Base-by-base conservation (phyloP, 2,113 vertebrate genomes). In the Amblyopsis rosae region DNA sequence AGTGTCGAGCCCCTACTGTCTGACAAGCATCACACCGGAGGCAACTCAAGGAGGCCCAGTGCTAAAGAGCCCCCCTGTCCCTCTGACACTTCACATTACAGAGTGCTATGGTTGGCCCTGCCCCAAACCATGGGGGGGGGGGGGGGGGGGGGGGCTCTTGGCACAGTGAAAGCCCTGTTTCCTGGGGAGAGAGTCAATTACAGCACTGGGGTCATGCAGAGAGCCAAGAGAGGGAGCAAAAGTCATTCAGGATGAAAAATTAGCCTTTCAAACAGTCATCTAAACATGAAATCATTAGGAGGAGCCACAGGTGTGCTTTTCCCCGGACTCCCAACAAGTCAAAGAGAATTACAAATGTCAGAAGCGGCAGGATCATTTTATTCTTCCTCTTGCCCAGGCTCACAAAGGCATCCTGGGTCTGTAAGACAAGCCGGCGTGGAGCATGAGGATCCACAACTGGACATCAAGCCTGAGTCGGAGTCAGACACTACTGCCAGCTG, bases 141-240 rank as follows among this genome's bases (percentile, higher is more conserved):
- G 5, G 65, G 86, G 87, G 83, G 81, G 69, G 19, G 19, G 86
- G 87, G 83, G 81, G 69, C 33, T 67, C 77, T 80, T 68, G 63
- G 76, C 68, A 47, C 73, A 73, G 76, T 80, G 77, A 77, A 87
- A 82, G 73, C 57, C 57, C 49, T 55, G 70, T 15, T 46, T 87
- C 86, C 82, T 77, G 88, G 74, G 81, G 85, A 82, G 86, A 85
- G 66, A 83, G 77, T 81, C 75, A 86, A 85, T 84, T 86, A 71
- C 68, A 62, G 75, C 48, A 80, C 72, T 3, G 32, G 80, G 82
- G 84, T 89, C 86, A 88, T 51, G n/a, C 81, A 67, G 84, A 83
- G 86, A 81, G 56, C 56, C 57, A 67, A 71, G 62, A 77, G 69
- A 81, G 61, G 69, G 60, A 49, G 57, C 57, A 63, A 69, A 65